Conservation (phyloP, 2,888 invertebrate genomes). For the Aromia moschata region DNA sequence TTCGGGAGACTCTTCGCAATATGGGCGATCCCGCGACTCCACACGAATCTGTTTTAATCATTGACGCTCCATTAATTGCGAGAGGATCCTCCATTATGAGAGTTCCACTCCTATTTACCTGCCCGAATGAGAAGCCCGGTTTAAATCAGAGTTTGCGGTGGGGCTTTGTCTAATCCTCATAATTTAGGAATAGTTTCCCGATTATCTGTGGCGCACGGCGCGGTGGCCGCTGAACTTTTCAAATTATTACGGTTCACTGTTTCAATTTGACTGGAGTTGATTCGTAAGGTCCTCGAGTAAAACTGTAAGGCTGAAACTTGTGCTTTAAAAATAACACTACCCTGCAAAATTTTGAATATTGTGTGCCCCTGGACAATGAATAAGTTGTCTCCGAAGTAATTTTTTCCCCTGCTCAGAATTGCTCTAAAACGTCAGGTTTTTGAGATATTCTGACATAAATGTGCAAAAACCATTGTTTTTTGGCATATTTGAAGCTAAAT, state of each 20-base stretch:
- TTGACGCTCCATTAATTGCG: conserved; percentile 52
- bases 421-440: no score
- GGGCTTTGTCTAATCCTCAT: conserved; percentile 16
- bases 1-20: conserved; percentile 44
- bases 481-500: no score
- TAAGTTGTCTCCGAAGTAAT: no score
- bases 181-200: conserved; percentile 17
- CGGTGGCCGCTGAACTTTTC: conserved; percentile 7
- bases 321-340: no score
- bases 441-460: no score
- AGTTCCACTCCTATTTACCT: conserved; percentile 47
- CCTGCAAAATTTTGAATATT: no score
- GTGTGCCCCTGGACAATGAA: no score
- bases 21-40: conserved; percentile 38
- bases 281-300: no score
- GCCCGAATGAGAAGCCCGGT: conserved; percentile 42
- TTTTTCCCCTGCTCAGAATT: no score
- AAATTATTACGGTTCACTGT: neutral
- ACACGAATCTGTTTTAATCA: conserved; percentile 51
- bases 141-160: conserved; percentile 30
- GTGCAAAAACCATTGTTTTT: no score
- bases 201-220: conserved; percentile 2
- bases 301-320: no score
- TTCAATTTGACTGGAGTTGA: no score
- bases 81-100: conserved; percentile 47